Percentiles rank a stretch among this genome's conserved stretches.
Evolutionary conservation across 2,888 invertebrate species (phyloP).

Genomic region (Diadromus collaris): DNA sequence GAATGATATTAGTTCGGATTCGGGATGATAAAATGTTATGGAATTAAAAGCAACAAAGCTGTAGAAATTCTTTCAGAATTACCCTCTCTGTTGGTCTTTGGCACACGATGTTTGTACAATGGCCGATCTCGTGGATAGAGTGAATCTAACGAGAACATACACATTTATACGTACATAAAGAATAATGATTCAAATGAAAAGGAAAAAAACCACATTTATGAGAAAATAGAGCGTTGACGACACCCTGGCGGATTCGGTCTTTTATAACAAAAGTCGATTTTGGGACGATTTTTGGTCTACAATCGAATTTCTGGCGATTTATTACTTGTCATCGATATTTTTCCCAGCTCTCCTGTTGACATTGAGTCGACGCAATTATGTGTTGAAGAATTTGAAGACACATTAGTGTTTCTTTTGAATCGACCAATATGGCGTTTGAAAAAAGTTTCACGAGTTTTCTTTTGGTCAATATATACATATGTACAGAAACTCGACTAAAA

Average conservation of each 20-base stretch:
- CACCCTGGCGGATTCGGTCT: background rate
- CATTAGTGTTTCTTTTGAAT: no score
- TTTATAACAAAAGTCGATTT: background rate
- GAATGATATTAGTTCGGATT: constrained; percentile 30
- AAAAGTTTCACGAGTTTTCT: no score
- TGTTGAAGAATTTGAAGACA: no score
- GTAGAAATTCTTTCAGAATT: constrained; percentile 72
- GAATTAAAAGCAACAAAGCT: constrained; percentile 33
- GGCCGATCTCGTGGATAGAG: constrained; percentile 81
- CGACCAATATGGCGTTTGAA: no score
- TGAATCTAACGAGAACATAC: constrained; percentile 80
- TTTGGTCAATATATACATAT: no score
- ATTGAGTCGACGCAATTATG: no score
- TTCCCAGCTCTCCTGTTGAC: no score
- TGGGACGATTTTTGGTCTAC: no score
- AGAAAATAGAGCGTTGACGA: background rate
- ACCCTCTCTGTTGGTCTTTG: constrained; percentile 83
- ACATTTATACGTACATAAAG: constrained; percentile 40
- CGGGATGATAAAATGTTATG: constrained; percentile 9
- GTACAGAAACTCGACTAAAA: no score
- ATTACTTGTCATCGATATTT: no score
- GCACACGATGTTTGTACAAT: constrained; percentile 80
- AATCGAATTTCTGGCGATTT: no score
- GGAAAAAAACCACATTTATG: constrained; percentile 6
- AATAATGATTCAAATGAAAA: constrained; percentile 48